Evolutionary conservation across 2,797 vertebrate genomes (phyloP).

Genomic region (Eurystomus glaucurus): DNA sequence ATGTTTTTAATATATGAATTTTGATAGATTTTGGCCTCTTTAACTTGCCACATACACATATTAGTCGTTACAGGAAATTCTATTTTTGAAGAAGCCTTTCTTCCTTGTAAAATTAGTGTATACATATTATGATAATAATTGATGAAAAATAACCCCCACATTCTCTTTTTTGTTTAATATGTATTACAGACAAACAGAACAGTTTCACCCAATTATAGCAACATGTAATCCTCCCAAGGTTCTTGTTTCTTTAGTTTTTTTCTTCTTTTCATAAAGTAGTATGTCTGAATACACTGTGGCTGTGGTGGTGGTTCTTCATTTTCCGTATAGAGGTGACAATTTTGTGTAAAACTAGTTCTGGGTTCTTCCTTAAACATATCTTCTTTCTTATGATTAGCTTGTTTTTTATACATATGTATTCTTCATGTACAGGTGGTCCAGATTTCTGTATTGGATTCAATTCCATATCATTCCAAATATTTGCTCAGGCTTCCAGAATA

Average conservation of each 20-base stretch:
- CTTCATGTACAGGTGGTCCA: neutral
- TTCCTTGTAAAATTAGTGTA: neutral
- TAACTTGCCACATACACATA: neutral
- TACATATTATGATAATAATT: neutral
- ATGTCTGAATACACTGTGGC: neutral
- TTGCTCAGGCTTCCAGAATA: neutral
- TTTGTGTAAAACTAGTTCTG: neutral
- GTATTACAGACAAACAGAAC: neutral
- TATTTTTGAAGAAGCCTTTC: neutral
- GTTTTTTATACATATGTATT: neutral
- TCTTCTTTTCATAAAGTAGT: neutral
- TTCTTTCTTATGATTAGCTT: neutral
- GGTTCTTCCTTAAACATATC: neutral
- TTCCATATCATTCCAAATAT: neutral
- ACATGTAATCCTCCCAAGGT: neutral
- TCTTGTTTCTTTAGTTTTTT: neutral
- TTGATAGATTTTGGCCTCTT: neutral
- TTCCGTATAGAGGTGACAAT: neutral
- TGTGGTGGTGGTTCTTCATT: fast-evolving
- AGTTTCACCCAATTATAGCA: neutral
- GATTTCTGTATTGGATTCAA: neutral
- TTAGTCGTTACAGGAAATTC: neutral
- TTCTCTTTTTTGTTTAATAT: neutral
- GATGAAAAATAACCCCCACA: neutral
- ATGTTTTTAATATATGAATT: neutral